Evolutionary conservation across 2,113 vertebrate genomes (phyloP).

Genomic region (Muntiacus muntjak): DNA sequence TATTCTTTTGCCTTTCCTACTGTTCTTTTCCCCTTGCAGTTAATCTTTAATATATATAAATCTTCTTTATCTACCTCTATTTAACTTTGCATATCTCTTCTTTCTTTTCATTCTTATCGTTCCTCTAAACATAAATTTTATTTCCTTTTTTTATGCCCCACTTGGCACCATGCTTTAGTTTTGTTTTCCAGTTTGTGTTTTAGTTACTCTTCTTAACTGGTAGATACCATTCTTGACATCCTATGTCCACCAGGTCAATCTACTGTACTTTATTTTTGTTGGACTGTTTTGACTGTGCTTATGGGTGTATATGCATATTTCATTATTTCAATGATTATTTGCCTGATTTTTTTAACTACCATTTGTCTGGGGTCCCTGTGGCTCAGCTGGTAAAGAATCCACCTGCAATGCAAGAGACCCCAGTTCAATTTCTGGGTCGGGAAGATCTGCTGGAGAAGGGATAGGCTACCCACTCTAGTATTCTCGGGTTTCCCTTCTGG

Average conservation of each 20-base stretch:
- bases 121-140: background rate
- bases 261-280: background rate
- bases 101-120: background rate
- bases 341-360: background rate
- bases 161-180: background rate
- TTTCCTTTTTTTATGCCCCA: background rate
- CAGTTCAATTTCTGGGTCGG: background rate
- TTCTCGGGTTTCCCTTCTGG: background rate
- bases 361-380: background rate
- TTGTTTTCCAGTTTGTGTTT: background rate
- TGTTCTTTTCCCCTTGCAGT: background rate
- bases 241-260: background rate
- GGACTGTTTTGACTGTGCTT: background rate
- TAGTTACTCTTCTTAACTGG: background rate
- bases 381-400: background rate
- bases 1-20: background rate
- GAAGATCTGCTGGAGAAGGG: background rate
- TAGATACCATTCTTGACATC: background rate
- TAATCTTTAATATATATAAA: background rate
- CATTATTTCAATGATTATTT: background rate
- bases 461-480: background rate
- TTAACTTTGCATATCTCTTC: background rate
- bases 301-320: background rate
- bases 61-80: background rate
- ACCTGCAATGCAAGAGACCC: background rate